Base-by-base conservation (phyloP, 2,113 vertebrate species). In the Datnioides undecimradiatus region DNA sequence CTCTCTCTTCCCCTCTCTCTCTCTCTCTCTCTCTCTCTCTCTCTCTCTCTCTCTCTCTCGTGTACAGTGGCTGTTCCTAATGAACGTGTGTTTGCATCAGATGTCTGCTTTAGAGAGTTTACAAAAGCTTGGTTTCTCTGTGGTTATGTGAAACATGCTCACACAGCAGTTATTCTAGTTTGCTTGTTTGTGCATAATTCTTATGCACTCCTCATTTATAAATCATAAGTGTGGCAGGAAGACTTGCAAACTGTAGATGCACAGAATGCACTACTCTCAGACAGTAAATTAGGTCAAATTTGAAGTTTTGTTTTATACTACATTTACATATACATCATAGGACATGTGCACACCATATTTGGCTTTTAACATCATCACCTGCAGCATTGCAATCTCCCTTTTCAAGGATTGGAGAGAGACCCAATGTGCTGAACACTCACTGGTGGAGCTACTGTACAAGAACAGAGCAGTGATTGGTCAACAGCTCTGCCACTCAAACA, bases 391-490 rank as follows among this genome's bases (percentile, higher is more conserved):
- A 71, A 1, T 80, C 78, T 79, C 34, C 36, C 73, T 77, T 74
- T 45, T 65, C 14, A 27, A 49, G 58, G 62, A 79, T 73, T 74
- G 80, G 70, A 84, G 70, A 69, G 65, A 82, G 65, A 81, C 14
- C 29, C 49, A 48, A 9, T 82, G 78, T 83, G 60, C 74, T 64
- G 3, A 63, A 73, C 68, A 65, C 68, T 76, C 25, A n/a, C 63
- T 67, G 84, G 84, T 21, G 57, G 85, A 67, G 80, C 85, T 31
- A 65, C 81, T 72, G 73, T 70, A 19, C 5, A 21, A 66, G 74
- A 74, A 87, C 72, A 72, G 69, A 76, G 71, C 82, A 85, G 87
- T 27, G 90, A 94, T 94, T 95, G 94, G 94, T 72, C 73, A 14
- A 73, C 31, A 63, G 81, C 63, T 23, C 84, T 87, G 92, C 80